Percentiles rank a stretch among this genome's conserved stretches.
Evolutionary conservation across 2,888 invertebrate genomes (phyloP).

Genomic region (Agelastica alni): DNA sequence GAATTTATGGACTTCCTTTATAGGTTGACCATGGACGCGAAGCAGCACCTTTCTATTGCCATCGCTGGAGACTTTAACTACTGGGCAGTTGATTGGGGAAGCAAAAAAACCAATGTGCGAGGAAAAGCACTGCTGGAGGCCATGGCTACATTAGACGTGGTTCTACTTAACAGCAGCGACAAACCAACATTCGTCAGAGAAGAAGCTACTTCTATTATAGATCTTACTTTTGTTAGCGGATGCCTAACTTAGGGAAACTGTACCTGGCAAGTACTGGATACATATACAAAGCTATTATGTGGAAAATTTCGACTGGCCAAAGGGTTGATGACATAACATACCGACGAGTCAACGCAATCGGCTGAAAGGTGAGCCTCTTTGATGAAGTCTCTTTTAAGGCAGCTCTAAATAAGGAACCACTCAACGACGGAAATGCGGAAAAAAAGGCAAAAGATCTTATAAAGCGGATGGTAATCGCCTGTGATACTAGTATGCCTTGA

Average conservation of each 20-base stretch:
- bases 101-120: constrained; percentile 28
- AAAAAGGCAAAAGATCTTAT: background rate
- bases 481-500: background rate
- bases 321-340: background rate
- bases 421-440: background rate
- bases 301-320: background rate
- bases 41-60: background rate
- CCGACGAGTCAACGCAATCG: background rate
- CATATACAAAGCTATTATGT: constrained; percentile 1
- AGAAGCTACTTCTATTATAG: constrained; percentile 31
- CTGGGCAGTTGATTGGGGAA: constrained; percentile 35
- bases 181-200: constrained; percentile 29
- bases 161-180: constrained; percentile 15
- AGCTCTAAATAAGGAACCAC: background rate
- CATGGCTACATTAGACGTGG: constrained; percentile 23
- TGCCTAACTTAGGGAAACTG: constrained; percentile 21
- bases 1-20: background rate
- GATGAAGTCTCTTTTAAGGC: background rate
- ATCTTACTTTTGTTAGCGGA: constrained; percentile 36
- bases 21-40: background rate
- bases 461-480: too few species aligned
- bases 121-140: constrained; percentile 27
- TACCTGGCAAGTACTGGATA: constrained; percentile 23
- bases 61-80: constrained; percentile 32
- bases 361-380: background rate